Evolutionary conservation across 2,888 invertebrate species (phyloP), one percentile per base, ranked within the genome.

Genomic region (Fragum sueziense): DNA sequence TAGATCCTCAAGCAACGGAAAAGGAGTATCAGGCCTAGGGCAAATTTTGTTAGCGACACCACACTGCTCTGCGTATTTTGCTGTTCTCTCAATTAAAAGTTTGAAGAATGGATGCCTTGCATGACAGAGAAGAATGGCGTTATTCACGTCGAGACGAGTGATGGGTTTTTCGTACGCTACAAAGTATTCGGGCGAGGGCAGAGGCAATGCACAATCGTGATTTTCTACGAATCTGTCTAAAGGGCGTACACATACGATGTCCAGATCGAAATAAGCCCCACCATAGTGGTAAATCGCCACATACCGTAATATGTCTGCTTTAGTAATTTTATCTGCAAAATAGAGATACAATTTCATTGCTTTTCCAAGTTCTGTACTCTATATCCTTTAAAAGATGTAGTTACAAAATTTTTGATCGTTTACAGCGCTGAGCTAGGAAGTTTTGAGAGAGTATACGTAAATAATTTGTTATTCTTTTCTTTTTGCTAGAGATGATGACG

Each of bases 211-310:
- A 31, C 61, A 61, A 20, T 61, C 31, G 20, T 61, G 61, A 29
- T 61, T 61, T 31, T 61, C 61, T 29, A 61, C 61, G 31, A 61
- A 61, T 29, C 61, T 25, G 20, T 61, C 61, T 29, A 61, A 31
- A 31, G 61, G 61, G 4, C 61, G 29, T 11, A 61, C 29, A 31
- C 61, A 25, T 1, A 61, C 61, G 6, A 61, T 31, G n/a, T 61
- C 61, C 17, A 61, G 61, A 29, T 61, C 61, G 14, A 61, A 27
- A 29, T 61, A 61, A 1, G n/a, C 61, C 6, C 61, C 61, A 20
- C 61, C 61, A 27, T 31, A 61, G 31, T 61, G 61, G 29, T 61
- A 61, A 31, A 61, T 31, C 9, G 31, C 61, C 4, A 61, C 61
- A 3, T 17, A 3, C 31, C 61, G 29, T 29, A 61, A 61, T 9